These are phyloP conservation scores for Siniperca undulata DNA, from an alignment of 2,797 vertebrate species.

Conservation along the genomic window DNA sequence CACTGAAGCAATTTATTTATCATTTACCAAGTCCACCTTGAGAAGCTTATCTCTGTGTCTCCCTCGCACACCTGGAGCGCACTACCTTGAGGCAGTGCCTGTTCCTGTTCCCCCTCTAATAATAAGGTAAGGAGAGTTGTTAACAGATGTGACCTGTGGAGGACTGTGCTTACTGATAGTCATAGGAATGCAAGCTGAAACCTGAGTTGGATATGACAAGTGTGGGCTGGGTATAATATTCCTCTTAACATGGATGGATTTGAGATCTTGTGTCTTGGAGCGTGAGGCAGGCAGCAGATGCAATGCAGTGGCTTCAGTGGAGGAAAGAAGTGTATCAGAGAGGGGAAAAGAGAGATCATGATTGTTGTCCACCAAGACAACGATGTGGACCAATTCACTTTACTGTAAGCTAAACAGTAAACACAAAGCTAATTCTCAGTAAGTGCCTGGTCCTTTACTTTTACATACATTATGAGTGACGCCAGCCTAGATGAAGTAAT, in stretches of 20 bases:
- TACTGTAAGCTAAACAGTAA: constrained; percentile 29
- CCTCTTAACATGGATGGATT: not conserved
- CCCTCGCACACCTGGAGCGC: constrained; percentile 59
- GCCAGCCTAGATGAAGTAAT: constrained; percentile 3
- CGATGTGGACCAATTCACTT: constrained; percentile 4
- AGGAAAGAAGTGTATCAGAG: constrained; percentile 16
- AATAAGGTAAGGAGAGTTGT: constrained; percentile 29
- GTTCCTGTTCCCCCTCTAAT: constrained; percentile 19
- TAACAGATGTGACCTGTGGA: constrained; percentile 58
- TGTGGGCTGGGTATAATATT: constrained; percentile 14
- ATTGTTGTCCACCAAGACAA: not conserved
- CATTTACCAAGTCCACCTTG: constrained; percentile 15
- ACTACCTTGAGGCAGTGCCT: constrained; percentile 41
- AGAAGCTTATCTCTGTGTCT: constrained; percentile 26
- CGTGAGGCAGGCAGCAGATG: constrained; percentile 24
- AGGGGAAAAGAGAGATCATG: constrained; percentile 15
- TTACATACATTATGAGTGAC: not conserved
- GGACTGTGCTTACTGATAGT: constrained; percentile 10
- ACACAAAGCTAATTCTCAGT: not conserved
- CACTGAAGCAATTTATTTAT: constrained; percentile 5
- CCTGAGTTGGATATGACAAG: constrained; percentile 45
- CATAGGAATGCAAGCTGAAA: constrained; percentile 64
- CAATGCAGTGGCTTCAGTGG: not conserved
- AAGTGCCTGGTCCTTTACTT: not conserved
- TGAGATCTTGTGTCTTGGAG: constrained; percentile 19